phyloP scores from a whole-genome alignment of 1,140 invertebrate species.

The Drosophila takahashii region DNA sequence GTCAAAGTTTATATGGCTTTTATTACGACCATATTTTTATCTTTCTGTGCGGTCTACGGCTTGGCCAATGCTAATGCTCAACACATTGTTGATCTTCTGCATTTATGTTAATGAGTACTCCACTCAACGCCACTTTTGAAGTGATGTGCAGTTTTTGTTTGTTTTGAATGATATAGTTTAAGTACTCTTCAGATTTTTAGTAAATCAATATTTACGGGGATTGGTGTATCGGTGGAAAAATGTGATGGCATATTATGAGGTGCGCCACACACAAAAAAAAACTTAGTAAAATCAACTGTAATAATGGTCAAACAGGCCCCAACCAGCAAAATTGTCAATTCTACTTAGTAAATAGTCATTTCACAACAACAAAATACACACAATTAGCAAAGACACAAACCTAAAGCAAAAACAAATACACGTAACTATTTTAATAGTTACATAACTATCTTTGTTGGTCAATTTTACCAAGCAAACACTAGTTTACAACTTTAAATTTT shows the following conservation, averaged over 20 bases:
- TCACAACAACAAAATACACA: no score
- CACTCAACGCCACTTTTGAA: conserved; percentile 53
- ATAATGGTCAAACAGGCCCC: no score
- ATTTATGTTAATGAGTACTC: conserved; percentile 58
- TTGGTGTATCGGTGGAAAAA: conserved; percentile 2
- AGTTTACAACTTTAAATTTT: no score
- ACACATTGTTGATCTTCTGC: conserved; percentile 22
- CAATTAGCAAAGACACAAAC: no score
- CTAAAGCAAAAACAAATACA: no score
- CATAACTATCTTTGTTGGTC: no score
- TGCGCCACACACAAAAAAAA: background rate
- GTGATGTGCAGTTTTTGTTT: conserved; percentile 42
- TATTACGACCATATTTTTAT: background rate
- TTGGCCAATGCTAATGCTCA: background rate
- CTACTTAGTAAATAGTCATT: no score
- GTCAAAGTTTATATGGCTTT: no score
- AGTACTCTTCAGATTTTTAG: conserved; percentile 38
- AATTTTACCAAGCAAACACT: no score
- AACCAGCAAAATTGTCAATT: no score
- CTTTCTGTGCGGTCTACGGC: conserved; percentile 28
- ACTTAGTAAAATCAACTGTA: no score
- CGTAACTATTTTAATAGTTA: no score
- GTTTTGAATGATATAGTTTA: conserved; percentile 47
- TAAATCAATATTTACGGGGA: conserved; percentile 3
- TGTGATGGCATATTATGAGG: background rate